Base-by-base conservation (phyloP, 2,113 vertebrate genomes). In the Tychaedon coryphoeus region DNA sequence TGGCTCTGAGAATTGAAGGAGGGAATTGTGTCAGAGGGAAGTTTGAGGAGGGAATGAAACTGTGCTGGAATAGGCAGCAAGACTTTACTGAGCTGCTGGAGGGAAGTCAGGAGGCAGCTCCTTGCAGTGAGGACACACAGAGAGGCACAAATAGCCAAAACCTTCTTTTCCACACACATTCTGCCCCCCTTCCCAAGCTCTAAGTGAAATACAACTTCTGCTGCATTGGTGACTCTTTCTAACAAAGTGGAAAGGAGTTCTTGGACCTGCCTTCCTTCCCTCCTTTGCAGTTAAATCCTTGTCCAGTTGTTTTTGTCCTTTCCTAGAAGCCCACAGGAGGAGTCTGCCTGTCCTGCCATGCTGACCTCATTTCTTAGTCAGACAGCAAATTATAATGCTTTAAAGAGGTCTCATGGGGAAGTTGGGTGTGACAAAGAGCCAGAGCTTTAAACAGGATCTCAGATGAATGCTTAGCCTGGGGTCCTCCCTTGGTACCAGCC, bases 141-240 rank as follows among this genome's bases (percentile, higher is more conserved):
- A 20, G 1, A 48, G 29, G n/a, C 12, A 34, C n/a, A 47, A 10
- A 51, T 0, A 25, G 8, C 8, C 61, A 54, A 67, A 94, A 9
- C 4, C 12, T 45, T 18, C 2, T 33, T 71, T 53, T 26, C 28
- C 33, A 1, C 0, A 0, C 19, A 6, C 2, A 7, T 38, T 58
- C 26, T 64, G 28, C 14, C 7, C 15, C 14, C 17, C 26, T 78
- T 47, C 14, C 11, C 14, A 28, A n/a, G 13, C 25, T 38, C 6
- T 19, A 26, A 54, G 23, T 36, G 51, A 74, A 75, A 60, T 14
- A 14, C 19, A 42, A 4, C 8, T 54, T 58, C 48, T 66, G 22
- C 34, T 20, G 33, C 2, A 6, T 2, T 64, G 29, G 10, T 69
- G 33, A 20, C 26, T 29, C n/a, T 34, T 66, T 65, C 34, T 36